Percentiles rank a stretch among this genome's conserved stretches.
These are phyloP conservation scores for Philonicus albiceps DNA, from an alignment of 2,888 invertebrate genomes.

Conservation along the genomic window DNA sequence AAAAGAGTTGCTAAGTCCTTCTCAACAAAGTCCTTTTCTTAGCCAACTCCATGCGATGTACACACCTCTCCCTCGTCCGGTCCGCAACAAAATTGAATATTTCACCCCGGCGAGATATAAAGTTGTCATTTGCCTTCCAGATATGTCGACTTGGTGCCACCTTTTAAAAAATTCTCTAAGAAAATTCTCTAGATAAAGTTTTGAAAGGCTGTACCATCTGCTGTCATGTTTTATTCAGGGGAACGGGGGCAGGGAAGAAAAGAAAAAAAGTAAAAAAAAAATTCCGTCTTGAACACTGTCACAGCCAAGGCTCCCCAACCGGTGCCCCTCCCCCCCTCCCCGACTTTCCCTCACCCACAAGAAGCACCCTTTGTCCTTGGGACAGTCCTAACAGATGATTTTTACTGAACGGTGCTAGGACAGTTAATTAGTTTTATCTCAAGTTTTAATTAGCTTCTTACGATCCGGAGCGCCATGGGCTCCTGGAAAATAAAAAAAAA, in stretches of 20 bases:
- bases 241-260: background rate
- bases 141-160: slow-evolving; percentile 5
- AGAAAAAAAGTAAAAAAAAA: background rate
- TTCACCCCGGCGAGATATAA: background rate
- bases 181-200: background rate
- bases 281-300: background rate
- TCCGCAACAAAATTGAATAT: background rate
- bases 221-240: background rate
- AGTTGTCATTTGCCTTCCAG: slow-evolving; percentile 8
- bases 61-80: background rate
- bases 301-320: background rate
- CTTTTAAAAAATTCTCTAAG: slow-evolving; percentile 7
- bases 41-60: background rate
- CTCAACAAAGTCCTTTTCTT: background rate
- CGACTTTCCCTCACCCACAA: background rate
- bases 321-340: too few species aligned
- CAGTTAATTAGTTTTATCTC: slow-evolving; percentile 29
- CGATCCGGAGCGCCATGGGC: background rate
- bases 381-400: slow-evolving; percentile 18
- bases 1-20: background rate
- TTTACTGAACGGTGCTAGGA: slow-evolving; percentile 18
- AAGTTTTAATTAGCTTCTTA: slow-evolving; percentile 16
- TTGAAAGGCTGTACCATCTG: slow-evolving; percentile 12
- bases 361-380: background rate
- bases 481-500: background rate